phyloP scores from a whole-genome alignment of 2,888 invertebrate species.

The Papilio protenor region DNA sequence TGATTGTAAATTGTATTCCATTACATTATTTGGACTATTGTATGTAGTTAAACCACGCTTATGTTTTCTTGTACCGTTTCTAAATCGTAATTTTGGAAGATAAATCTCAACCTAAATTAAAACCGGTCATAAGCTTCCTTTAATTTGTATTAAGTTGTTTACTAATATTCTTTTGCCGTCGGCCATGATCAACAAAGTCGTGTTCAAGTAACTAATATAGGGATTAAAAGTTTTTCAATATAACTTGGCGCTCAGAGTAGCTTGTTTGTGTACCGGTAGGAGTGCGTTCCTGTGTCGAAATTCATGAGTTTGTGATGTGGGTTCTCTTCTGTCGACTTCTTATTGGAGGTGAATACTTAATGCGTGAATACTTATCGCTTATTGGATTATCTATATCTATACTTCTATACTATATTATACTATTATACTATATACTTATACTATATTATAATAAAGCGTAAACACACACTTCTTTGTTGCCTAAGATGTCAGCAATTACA shows the following conservation, averaged over 20 bases:
- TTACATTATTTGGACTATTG: neutral
- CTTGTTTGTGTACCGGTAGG: constrained; percentile 1
- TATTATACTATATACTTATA: no score
- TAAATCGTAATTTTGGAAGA: neutral
- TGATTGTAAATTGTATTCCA: neutral
- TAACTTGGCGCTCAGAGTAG: constrained; percentile 33
- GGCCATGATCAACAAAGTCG: constrained; percentile 13
- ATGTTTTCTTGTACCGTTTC: no score
- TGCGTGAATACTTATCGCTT: neutral
- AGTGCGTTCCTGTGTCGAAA: constrained; percentile 33
- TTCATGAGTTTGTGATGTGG: constrained; percentile 34
- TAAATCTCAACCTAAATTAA: neutral
- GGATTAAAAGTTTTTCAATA: constrained; percentile 44
- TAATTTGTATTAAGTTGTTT: constrained; percentile 7
- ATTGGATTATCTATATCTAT: neutral
- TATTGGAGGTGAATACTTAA: constrained; percentile 18
- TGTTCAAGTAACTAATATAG: constrained; percentile 40
- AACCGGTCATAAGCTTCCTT: neutral
- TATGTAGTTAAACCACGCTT: no score
- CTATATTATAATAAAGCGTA: no score
- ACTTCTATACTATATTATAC: no score
- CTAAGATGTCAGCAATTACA: no score
- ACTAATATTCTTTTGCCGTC: constrained; percentile 9
- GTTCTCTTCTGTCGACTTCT: neutral
- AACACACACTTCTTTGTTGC: no score